phyloP scores from a whole-genome alignment of 2,113 vertebrate genomes.

The Sylvilagus bachmani region DNA sequence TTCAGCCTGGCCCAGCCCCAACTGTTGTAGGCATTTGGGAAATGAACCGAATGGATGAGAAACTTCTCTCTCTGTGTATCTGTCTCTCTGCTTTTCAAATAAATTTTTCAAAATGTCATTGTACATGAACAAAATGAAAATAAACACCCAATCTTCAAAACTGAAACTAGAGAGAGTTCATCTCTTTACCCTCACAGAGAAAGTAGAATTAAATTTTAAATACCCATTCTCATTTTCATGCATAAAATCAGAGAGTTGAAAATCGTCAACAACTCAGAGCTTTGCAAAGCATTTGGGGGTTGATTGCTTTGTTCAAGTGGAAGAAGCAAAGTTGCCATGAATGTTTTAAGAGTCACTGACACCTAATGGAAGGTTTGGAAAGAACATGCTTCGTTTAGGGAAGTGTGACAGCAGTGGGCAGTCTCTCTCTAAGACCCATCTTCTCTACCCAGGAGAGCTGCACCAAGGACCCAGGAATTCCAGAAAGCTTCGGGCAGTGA shows the following conservation, averaged over 20 bases:
- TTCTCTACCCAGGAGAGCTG: neutral
- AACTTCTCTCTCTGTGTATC: too few species aligned
- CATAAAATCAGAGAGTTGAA: constrained; percentile 32
- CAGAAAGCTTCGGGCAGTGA: neutral
- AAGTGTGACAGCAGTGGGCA: neutral
- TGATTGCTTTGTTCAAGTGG: neutral
- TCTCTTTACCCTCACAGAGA: neutral
- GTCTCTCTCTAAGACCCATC: neutral
- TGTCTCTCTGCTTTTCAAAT: too few species aligned
- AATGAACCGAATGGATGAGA: too few species aligned
- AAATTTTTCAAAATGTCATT: neutral
- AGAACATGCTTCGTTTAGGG: constrained; percentile 16
- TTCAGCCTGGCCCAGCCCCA: too few species aligned
- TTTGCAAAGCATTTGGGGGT: constrained; percentile 32
- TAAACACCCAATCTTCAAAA: neutral
- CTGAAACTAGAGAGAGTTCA: neutral
- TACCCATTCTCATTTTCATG: neutral
- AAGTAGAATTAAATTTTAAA: constrained; percentile 38
- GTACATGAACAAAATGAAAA: neutral
- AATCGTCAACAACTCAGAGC: neutral
- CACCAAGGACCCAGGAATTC: neutral
- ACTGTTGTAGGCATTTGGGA: too few species aligned
- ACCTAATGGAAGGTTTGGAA: constrained; percentile 54
- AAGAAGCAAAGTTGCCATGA: neutral
- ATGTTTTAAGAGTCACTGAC: constrained; percentile 3